phyloP scores from a whole-genome alignment of 2,888 invertebrate species.

The Spisula solida region DNA sequence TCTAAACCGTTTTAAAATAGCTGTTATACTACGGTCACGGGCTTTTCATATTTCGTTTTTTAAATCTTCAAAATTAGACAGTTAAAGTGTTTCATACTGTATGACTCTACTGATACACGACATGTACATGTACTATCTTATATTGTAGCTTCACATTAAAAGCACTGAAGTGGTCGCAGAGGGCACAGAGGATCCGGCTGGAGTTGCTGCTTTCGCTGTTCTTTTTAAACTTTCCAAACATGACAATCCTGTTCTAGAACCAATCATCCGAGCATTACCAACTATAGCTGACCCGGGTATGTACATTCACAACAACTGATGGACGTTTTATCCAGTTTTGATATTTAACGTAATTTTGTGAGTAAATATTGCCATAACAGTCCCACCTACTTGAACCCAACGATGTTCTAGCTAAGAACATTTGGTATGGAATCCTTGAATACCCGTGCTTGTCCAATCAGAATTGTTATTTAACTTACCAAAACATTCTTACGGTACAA shows the following conservation, averaged over 20 bases:
- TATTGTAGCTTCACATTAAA: slow-evolving; percentile 41
- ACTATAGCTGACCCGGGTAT: slow-evolving; percentile 29
- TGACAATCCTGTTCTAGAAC: slow-evolving; percentile 31
- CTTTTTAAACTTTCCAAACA: slow-evolving; percentile 23
- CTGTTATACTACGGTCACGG: no score
- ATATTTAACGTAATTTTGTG: not conserved
- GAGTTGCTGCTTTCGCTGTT: slow-evolving; percentile 20
- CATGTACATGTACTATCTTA: not conserved
- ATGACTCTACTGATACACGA: no score
- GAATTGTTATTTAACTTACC: no score
- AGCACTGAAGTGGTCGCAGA: not conserved
- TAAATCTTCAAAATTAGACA: no score
- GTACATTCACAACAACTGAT: no score
- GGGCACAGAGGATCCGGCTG: not conserved
- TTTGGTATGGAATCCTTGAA: no score
- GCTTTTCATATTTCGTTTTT: no score
- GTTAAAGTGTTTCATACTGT: no score
- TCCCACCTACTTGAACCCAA: not conserved
- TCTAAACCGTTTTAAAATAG: no score
- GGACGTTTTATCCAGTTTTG: not conserved
- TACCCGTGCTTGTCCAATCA: no score
- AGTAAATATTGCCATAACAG: not conserved
- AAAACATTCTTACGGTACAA: no score
- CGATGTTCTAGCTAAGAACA: no score
- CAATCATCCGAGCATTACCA: slow-evolving; percentile 20